Evolutionary conservation across 2,797 vertebrate genomes (phyloP).

Genomic region (Pygocentrus nattereri): DNA sequence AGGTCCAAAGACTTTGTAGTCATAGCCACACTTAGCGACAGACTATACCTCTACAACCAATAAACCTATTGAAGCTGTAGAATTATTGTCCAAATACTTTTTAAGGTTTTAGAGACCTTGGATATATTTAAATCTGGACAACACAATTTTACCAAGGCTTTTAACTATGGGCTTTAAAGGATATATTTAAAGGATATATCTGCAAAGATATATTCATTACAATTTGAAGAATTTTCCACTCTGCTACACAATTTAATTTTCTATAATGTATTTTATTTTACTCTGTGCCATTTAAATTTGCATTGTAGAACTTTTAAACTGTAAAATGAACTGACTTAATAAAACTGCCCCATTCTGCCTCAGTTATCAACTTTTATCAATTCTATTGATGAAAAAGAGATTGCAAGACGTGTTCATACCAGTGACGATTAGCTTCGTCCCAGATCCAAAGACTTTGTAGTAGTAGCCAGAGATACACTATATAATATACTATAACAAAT

Average conservation of each 20-base stretch:
- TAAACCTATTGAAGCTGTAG: no score
- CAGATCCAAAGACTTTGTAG: conserved; percentile 11
- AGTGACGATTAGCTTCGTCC: conserved; percentile 6
- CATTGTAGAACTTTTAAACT: not conserved
- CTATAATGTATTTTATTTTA: no score
- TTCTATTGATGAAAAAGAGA: not conserved
- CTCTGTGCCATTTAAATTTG: no score
- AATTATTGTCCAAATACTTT: no score
- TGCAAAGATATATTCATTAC: no score
- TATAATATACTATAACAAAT: not conserved
- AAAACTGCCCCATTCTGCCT: not conserved
- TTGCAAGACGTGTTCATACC: not conserved
- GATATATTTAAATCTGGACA: not conserved
- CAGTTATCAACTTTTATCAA: not conserved
- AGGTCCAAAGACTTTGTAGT: conserved; percentile 6
- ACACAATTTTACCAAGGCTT: not conserved
- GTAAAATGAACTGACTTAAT: not conserved
- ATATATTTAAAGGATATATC: no score
- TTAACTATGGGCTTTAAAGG: no score
- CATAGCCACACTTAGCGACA: not conserved
- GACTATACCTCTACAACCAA: not conserved
- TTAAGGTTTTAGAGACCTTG: no score
- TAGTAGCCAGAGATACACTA: not conserved
- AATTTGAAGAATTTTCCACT: no score
- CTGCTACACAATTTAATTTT: no score